Base-by-base conservation (phyloP, 2,113 vertebrate species). In the Lophochroa leadbeateri region DNA sequence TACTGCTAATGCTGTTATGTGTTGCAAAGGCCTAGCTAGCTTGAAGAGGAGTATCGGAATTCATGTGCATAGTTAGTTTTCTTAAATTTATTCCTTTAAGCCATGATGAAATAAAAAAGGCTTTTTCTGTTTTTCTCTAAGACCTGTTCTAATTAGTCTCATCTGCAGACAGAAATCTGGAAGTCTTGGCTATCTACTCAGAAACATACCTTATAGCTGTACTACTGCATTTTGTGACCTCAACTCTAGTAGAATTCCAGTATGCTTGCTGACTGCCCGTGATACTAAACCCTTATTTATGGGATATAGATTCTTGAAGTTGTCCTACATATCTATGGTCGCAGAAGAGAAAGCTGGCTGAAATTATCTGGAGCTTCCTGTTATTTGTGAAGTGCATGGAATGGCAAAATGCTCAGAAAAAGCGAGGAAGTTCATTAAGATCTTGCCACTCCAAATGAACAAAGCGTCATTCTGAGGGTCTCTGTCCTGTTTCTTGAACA, bases 191-290 rank as follows among this genome's bases (percentile, higher is more conserved):
- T 80, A 1, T 65, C 52, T 76, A 21, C n/a, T 74, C 23, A 29
- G 64, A 78, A 76, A 37, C 15, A 8, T 14, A 12, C 11, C 6
- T 82, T 61, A 29, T 37, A 68, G 13, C 37, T 60, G 3, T 39
- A 13, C 17, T 55, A 23, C 16, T 44, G n/a, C 14, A 75, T 53
- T 53, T 49, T 44, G 18, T 82, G 50, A 70, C 44, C 28, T 70
- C 1, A 2, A 3, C 18, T 89, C 1, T 2, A 47, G 39, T 3
- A 60, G 39, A 39, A 2, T 52, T 74, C 11, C 10, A 44, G 24
- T 17, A 18, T 9, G 2, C 11, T 27, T 78, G 27, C 14, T 84
- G 39, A 10, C 17, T 70, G 44, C 29, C 29, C 0, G 1, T 86
- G 72, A 58, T 6, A 17, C 27, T 39, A 82, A 77, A 31, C 18